A percentile compares a stretch with the other conserved stretches of the same genome.
phyloP scores from a whole-genome alignment of 2,888 invertebrate genomes.

The Theretra japonica region DNA sequence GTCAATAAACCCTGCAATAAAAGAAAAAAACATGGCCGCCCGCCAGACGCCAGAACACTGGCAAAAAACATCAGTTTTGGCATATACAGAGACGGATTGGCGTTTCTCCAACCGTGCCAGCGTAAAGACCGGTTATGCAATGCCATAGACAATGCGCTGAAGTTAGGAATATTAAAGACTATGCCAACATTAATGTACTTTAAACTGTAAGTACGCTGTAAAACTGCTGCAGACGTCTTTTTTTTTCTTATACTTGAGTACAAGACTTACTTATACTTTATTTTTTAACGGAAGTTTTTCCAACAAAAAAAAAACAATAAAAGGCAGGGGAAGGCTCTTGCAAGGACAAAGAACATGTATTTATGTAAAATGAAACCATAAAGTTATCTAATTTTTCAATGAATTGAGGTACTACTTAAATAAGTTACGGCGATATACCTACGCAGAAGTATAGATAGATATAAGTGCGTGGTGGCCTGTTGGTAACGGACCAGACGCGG shows the following conservation, averaged over 20 bases:
- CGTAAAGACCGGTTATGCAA: slow-evolving; percentile 52
- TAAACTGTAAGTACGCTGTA: not conserved
- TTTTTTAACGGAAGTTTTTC: no score
- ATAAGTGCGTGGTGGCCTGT: no score
- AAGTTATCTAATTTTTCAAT: no score
- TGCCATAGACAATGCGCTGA: slow-evolving; percentile 28
- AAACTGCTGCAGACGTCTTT: not conserved
- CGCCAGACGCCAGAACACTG: slow-evolving; percentile 63
- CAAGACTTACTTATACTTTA: not conserved
- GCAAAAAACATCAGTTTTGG: slow-evolving; percentile 59
- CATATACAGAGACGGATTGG: slow-evolving; percentile 62
- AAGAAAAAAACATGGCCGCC: slow-evolving; percentile 59
- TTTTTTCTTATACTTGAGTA: not conserved
- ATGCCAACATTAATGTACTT: slow-evolving; percentile 19
- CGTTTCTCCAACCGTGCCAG: slow-evolving; percentile 67
- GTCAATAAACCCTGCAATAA: slow-evolving; percentile 60
- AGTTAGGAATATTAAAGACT: slow-evolving; percentile 24
- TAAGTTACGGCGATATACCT: no score
- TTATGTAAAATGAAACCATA: no score
- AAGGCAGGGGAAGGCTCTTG: no score
- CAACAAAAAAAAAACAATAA: no score
- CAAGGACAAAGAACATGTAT: no score
- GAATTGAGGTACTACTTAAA: no score
- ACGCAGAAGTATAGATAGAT: no score
- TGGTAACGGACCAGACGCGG: no score